Evolutionary conservation across 2,113 vertebrate species (phyloP).

Genomic region (Dasypus novemcinctus): DNA sequence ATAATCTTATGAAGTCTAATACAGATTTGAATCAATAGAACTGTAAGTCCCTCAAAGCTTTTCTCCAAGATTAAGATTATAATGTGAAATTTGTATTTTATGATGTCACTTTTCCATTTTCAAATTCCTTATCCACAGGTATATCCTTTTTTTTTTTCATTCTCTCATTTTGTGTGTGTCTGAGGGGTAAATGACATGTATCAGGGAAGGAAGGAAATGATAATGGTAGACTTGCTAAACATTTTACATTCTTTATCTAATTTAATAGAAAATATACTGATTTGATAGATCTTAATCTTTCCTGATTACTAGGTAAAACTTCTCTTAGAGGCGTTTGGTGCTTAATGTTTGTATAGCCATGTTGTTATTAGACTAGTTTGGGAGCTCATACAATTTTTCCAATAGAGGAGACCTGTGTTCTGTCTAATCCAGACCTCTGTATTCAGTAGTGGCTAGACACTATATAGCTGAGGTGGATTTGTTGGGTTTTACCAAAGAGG

Average conservation of each 20-base stretch:
- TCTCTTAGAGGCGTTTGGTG: neutral
- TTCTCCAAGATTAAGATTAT: neutral
- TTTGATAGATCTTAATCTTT: neutral
- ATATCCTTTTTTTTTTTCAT: neutral
- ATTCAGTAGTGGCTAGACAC: neutral
- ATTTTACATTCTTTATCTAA: constrained; percentile 29
- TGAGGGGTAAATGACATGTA: neutral
- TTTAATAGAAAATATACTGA: constrained; percentile 8
- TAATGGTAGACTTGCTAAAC: neutral
- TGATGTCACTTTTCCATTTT: neutral
- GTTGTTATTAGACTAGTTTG: neutral
- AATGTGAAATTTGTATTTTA: constrained; percentile 15
- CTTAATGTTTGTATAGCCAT: neutral
- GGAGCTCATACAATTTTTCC: neutral
- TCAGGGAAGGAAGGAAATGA: neutral
- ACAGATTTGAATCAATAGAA: neutral
- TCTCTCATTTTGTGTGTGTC: neutral
- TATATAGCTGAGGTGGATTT: neutral
- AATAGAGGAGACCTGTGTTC: neutral
- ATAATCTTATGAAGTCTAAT: neutral
- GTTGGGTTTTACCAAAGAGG: neutral
- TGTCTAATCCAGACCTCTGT: neutral
- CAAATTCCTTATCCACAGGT: neutral
- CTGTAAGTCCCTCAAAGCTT: neutral
- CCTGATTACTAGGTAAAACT: neutral